These are phyloP conservation scores for Hormiphora californensis DNA, from an alignment of 37 sponge, comb jelly and placozoan species.

Conservation along the genomic window DNA sequence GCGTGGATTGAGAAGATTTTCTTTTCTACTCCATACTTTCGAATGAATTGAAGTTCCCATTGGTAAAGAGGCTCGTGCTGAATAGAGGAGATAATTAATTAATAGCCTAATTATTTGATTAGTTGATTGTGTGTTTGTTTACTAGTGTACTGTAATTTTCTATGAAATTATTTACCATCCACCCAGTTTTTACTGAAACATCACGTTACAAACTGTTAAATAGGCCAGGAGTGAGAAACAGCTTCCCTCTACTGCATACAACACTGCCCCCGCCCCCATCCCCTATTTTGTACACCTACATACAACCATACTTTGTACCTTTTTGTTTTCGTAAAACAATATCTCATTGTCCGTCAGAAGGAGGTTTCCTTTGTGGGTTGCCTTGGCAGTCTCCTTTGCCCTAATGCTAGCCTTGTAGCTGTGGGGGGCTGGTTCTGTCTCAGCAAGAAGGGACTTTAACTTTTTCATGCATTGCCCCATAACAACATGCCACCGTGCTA, in stretches of 20 bases:
- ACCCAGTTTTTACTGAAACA: too few relatives aligned
- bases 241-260: too few relatives aligned
- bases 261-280: too few relatives aligned
- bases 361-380: constrained; percentile 47
- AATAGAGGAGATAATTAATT: too few relatives aligned
- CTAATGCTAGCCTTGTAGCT: constrained; percentile 30
- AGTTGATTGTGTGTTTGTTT: too few relatives aligned
- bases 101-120: too few relatives aligned
- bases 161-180: too few relatives aligned
- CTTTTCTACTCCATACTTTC: constrained; percentile 50
- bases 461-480: constrained; percentile 50
- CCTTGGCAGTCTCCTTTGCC: constrained; percentile 39
- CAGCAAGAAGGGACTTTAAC: not conserved
- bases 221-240: too few relatives aligned
- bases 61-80: constrained; percentile 53
- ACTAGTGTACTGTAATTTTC: too few relatives aligned
- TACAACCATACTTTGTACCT: constrained; percentile 27
- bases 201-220: too few relatives aligned
- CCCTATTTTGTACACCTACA: not conserved
- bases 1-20: constrained; percentile 41
- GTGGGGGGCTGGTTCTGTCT: constrained; percentile 45
- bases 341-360: constrained; percentile 39
- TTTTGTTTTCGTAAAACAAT: constrained; percentile 41
- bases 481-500: too few relatives aligned
- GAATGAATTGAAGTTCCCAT: constrained; percentile 34